Conservation (phyloP, 2,113 vertebrate genomes). For the Pteruthius melanotis region DNA sequence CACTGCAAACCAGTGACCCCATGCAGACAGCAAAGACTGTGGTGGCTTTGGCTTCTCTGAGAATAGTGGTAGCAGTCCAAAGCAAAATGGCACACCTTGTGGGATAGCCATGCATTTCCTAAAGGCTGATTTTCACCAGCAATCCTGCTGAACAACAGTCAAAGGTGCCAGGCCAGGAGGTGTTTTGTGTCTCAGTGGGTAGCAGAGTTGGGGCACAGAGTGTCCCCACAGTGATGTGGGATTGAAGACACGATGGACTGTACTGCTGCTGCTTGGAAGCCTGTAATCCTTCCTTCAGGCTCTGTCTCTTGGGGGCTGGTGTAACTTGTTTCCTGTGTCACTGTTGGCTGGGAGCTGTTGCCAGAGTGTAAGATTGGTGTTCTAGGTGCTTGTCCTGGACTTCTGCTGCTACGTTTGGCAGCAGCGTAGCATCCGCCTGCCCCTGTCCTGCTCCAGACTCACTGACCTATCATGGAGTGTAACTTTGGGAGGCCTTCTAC, state of each 20-base stretch:
- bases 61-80: background rate
- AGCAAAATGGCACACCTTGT: background rate
- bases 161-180: background rate
- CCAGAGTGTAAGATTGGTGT: background rate
- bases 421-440: background rate
- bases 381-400: background rate
- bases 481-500: background rate
- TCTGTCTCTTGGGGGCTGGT: background rate
- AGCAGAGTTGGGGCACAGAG: background rate
- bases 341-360: background rate
- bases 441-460: background rate
- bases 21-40: background rate
- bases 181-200: background rate
- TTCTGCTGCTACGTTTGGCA: background rate
- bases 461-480: background rate
- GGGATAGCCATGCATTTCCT: background rate
- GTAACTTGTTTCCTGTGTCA: accelerated
- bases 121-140: background rate
- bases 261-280: background rate
- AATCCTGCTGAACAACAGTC: background rate
- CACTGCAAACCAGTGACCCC: background rate
- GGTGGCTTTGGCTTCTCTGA: background rate
- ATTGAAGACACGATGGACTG: background rate
- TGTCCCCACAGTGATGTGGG: background rate
- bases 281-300: background rate